phyloP scores from a whole-genome alignment of 2,797 vertebrate species.

The Falco cherrug region DNA sequence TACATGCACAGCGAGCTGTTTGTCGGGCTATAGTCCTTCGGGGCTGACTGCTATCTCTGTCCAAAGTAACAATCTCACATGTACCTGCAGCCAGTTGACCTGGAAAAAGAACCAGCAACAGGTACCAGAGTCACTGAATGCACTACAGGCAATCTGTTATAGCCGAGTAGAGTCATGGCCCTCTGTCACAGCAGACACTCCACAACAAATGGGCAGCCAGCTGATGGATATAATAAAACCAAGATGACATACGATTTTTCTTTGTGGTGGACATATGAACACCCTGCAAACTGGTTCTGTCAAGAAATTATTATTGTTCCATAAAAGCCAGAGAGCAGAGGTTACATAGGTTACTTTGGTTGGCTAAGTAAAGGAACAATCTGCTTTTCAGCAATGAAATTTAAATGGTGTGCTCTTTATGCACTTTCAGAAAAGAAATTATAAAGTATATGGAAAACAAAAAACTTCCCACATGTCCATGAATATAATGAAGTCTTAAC shows the following conservation, averaged over 20 bases:
- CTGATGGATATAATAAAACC: slow-evolving; percentile 30
- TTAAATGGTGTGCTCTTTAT: background rate
- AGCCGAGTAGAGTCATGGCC: slow-evolving; percentile 53
- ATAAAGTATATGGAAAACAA: background rate
- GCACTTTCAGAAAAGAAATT: background rate
- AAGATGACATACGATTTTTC: slow-evolving; percentile 27
- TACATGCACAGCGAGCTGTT: slow-evolving; percentile 97
- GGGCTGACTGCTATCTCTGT: slow-evolving; percentile 98
- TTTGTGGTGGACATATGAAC: slow-evolving; percentile 12
- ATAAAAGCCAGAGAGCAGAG: background rate
- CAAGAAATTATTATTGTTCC: slow-evolving; percentile 36
- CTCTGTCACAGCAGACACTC: slow-evolving; percentile 54
- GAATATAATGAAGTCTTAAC: background rate
- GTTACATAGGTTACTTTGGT: background rate
- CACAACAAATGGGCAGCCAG: slow-evolving; percentile 59
- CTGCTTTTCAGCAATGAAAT: background rate
- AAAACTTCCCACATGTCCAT: background rate
- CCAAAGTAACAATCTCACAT: slow-evolving; percentile 98
- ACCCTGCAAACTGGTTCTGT: background rate
- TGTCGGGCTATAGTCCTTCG: slow-evolving; percentile 97
- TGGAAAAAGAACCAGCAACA: slow-evolving; percentile 76
- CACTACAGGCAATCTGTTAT: slow-evolving; percentile 66
- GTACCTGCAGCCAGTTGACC: slow-evolving; percentile 97
- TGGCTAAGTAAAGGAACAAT: background rate
- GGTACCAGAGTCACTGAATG: slow-evolving; percentile 73